Evolutionary conservation across 2,888 invertebrate genomes (phyloP), one percentile per base, ranked within the genome.

Genomic region (Altica lythri): DNA sequence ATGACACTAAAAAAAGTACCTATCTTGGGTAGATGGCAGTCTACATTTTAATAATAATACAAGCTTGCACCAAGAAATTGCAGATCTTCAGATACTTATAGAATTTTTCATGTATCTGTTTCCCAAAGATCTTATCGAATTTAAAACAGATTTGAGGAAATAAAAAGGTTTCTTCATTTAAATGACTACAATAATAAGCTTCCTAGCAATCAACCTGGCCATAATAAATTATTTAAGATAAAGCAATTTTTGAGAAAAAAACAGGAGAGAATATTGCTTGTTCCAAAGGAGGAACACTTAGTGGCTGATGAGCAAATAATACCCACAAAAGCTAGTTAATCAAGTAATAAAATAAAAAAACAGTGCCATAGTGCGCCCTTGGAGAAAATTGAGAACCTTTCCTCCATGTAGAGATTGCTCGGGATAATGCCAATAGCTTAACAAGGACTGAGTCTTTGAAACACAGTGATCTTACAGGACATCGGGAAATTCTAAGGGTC

Each of bases 261-360:
- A 19, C 18, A 10, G 38, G 10, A 38, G 38, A 10, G 18, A n/a
- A 10, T 38, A 38, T 19, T 38, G 38, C 30, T 30, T 30, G 38
- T 38, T 17, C 40, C 38, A n/a, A 40, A 30, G 12, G 30, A 49
- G 29, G 30, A 47, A 16, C 17, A 27, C 19, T 22, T 37, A 12
- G 27, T 29, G 17, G 30, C 29, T 3, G 48, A 48, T 27, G 47
- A 47, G 19, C 40, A 50, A 50, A 50, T 55, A 4, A 46, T 55
- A 14, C 48, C 52, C 1, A 56, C 51, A n/a, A 48, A 44, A 37
- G 12, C 30, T 30, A 10, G 30, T n/a, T n/a, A n/a, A n/a, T n/a
- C n/a, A n/a, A n/a, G n/a, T n/a, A n/a, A n/a, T n/a, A n/a, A n/a
- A n/a, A n/a, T n/a, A n/a, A n/a, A n/a, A n/a, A n/a, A n/a, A n/a